Percentiles rank a stretch among this genome's conserved stretches.
phyloP scores from a whole-genome alignment of 2,888 invertebrate species.

The Synergus itoensis region DNA sequence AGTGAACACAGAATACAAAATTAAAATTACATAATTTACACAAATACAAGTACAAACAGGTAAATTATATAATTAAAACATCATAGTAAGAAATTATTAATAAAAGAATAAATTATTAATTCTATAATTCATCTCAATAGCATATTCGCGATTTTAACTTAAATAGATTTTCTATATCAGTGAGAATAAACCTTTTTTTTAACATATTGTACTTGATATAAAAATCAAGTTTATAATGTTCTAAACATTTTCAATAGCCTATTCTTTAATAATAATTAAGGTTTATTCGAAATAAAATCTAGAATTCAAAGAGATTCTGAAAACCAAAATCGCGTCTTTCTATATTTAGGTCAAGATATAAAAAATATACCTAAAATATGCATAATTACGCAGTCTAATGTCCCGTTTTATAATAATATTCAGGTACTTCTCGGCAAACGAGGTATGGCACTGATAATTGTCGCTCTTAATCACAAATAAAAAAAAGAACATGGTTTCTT shows the following conservation, averaged over 20 bases:
- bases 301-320: too few relatives aligned
- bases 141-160: not conserved
- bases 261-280: too few relatives aligned
- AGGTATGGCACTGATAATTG: not conserved
- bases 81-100: too few relatives aligned
- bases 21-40: not conserved
- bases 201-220: too few relatives aligned
- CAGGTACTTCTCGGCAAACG: not conserved
- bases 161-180: not conserved
- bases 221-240: too few relatives aligned
- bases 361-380: not conserved
- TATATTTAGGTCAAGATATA: too few relatives aligned
- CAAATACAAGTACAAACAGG: not conserved
- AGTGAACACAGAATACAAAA: not conserved
- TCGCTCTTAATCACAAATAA: not conserved
- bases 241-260: too few relatives aligned
- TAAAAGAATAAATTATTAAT: too few relatives aligned
- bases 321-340: too few relatives aligned
- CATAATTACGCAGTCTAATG: not conserved
- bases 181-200: not conserved
- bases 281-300: too few relatives aligned
- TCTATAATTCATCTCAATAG: not conserved
- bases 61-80: not conserved
- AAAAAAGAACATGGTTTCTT: not conserved
- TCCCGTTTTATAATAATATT: not conserved